phyloP scores from a whole-genome alignment of 2,888 invertebrate genomes.

The Caenorhabditis sulstoni region DNA sequence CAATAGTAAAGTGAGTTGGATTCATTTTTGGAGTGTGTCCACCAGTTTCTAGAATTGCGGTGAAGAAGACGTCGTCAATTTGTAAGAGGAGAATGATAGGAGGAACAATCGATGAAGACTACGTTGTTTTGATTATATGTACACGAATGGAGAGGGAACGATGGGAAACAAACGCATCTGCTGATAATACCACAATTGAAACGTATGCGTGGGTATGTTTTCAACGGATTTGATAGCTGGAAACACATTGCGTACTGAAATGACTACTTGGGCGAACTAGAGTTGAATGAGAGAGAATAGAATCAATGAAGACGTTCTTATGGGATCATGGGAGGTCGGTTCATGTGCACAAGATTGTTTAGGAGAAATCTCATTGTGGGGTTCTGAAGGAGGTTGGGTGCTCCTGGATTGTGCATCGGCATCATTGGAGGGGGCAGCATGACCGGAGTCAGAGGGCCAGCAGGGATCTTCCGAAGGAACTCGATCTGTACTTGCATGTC shows the following conservation, averaged over 20 bases:
- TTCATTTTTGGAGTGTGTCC: constrained; percentile 35
- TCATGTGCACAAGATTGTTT: constrained; percentile 61
- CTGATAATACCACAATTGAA: too few species aligned
- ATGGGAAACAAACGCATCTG: too few species aligned
- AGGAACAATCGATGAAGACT: constrained; percentile 5
- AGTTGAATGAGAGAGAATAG: constrained; percentile 16
- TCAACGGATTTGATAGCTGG: constrained; percentile 10
- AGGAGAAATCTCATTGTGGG: constrained; percentile 62
- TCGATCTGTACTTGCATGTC: constrained; percentile 59
- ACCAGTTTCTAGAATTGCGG: constrained; percentile 64
- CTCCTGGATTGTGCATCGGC: constrained; percentile 38
- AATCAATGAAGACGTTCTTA: not conserved
- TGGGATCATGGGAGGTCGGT: constrained; percentile 32
- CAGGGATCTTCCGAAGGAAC: constrained; percentile 42
- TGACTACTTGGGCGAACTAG: constrained; percentile 51
- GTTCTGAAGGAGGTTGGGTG: constrained; percentile 57
- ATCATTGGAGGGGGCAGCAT: constrained; percentile 54
- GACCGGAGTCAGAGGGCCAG: constrained; percentile 32
- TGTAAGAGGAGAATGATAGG: not conserved
- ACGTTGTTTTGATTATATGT: constrained; percentile 21
- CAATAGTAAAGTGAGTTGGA: constrained; percentile 41
- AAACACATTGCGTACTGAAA: constrained; percentile 4
- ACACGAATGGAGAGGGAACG: constrained; percentile 5
- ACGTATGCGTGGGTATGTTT: too few species aligned
- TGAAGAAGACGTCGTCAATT: constrained; percentile 32